Conservation (phyloP, 2,888 invertebrate species). For the Chorisops tibialis region DNA sequence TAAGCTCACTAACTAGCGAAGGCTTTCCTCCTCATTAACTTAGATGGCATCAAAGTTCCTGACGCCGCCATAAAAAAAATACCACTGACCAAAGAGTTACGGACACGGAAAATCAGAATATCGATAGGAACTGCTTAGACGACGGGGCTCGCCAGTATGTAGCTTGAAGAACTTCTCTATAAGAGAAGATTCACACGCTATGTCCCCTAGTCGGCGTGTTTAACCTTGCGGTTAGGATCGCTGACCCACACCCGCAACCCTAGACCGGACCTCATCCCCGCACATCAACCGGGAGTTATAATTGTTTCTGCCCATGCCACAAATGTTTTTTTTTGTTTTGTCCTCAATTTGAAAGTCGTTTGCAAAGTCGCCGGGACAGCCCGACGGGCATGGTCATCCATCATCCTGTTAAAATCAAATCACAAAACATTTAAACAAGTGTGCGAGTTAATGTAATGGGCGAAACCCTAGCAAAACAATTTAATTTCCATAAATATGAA, state of each 20-base stretch:
- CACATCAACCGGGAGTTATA: background rate
- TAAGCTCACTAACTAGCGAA: background rate
- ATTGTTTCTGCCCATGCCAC: conserved; percentile 24
- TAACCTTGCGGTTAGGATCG: too few species aligned
- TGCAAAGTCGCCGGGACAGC: conserved; percentile 1
- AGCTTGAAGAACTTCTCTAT: background rate
- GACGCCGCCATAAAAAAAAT: conserved; percentile 17
- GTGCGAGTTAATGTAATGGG: conserved; percentile 33
- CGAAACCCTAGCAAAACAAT: conserved; percentile 32
- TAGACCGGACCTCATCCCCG: too few species aligned
- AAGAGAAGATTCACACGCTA: background rate
- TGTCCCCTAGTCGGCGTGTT: background rate
- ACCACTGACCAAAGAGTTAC: background rate
- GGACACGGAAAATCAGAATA: conserved; percentile 38
- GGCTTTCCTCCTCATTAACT: background rate
- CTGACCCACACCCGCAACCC: too few species aligned
- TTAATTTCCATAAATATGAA: conserved; percentile 35
- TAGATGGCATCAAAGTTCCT: conserved; percentile 17
- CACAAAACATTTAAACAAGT: conserved; percentile 40
- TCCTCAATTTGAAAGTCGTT: background rate
- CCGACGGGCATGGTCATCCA: conserved; percentile 35
- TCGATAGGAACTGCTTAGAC: conserved; percentile 37
- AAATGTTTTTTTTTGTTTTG: background rate
- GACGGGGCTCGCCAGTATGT: conserved; percentile 6
- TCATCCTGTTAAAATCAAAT: conserved; percentile 41